Evolutionary conservation across 2,113 vertebrate genomes (phyloP).

Genomic region (Condylura cristata): DNA sequence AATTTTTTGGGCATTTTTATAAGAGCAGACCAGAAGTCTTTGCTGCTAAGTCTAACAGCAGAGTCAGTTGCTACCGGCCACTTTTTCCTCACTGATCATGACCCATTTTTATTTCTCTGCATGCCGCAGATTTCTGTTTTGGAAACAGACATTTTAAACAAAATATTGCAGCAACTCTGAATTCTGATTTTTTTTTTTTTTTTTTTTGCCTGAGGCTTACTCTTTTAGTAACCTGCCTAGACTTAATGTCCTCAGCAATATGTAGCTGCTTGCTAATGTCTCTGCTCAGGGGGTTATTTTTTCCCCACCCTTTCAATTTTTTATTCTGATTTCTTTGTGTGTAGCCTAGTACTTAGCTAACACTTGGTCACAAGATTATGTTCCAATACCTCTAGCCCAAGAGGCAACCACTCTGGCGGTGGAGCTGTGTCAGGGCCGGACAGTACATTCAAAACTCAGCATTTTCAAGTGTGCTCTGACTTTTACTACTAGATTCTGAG

Average conservation of each 20-base stretch:
- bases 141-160: not conserved
- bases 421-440: not conserved
- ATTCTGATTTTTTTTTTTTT: not conserved
- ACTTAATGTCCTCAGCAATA: not conserved
- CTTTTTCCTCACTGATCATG: not conserved
- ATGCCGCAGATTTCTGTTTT: conserved; percentile 5
- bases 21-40: not conserved
- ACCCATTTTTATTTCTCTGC: not conserved
- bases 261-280: not conserved
- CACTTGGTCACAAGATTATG: not conserved
- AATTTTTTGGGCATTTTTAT: too few species aligned
- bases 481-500: not conserved
- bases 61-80: not conserved
- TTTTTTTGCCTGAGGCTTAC: not conserved
- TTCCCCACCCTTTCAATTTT: not conserved
- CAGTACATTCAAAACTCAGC: not conserved
- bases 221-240: not conserved
- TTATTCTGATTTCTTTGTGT: not conserved
- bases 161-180: not conserved
- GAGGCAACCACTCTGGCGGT: not conserved
- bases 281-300: not conserved
- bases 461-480: not conserved
- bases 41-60: not conserved
- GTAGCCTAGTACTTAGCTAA: not conserved
- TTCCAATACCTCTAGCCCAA: not conserved